A percentile compares a stretch with the other conserved stretches of the same genome.
These are phyloP conservation scores for Salpingus planirostris DNA, from an alignment of 2,888 invertebrate species.

Conservation along the genomic window DNA sequence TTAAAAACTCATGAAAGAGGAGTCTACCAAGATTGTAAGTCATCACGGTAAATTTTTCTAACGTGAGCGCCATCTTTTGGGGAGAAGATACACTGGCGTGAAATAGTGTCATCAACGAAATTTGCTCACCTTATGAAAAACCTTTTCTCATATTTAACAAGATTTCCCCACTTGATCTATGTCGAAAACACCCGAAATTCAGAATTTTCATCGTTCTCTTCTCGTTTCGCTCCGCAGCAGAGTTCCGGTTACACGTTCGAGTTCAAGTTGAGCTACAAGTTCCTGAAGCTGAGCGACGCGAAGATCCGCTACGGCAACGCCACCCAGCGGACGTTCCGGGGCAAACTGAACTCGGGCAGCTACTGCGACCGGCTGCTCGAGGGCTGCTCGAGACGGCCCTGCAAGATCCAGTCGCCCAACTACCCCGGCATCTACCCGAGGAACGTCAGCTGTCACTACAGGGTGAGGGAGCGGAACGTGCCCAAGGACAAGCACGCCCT, in stretches of 20 bases:
- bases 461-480: slow-evolving; percentile 40
- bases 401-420: slow-evolving; percentile 78
- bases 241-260: slow-evolving; percentile 73
- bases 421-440: slow-evolving; percentile 84
- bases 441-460: slow-evolving; percentile 58
- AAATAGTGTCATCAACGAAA: too few relatives aligned
- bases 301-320: slow-evolving; percentile 69
- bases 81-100: too few relatives aligned
- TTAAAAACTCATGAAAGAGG: too few relatives aligned
- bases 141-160: too few relatives aligned
- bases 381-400: slow-evolving; percentile 57
- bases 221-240: slow-evolving; percentile 43
- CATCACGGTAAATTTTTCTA: too few relatives aligned
- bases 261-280: slow-evolving; percentile 78
- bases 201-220: too few relatives aligned
- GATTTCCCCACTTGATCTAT: too few relatives aligned
- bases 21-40: too few relatives aligned
- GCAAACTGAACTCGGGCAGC: slow-evolving; percentile 64
- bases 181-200: too few relatives aligned
- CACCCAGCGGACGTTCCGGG: slow-evolving; percentile 64
- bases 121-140: too few relatives aligned
- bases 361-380: slow-evolving; percentile 75
- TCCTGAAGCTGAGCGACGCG: slow-evolving; percentile 66
- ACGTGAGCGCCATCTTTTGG: too few relatives aligned
- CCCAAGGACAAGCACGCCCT: slow-evolving; percentile 67